phyloP scores from a whole-genome alignment of 2,113 vertebrate species.

The Hydrolagus affinis region DNA sequence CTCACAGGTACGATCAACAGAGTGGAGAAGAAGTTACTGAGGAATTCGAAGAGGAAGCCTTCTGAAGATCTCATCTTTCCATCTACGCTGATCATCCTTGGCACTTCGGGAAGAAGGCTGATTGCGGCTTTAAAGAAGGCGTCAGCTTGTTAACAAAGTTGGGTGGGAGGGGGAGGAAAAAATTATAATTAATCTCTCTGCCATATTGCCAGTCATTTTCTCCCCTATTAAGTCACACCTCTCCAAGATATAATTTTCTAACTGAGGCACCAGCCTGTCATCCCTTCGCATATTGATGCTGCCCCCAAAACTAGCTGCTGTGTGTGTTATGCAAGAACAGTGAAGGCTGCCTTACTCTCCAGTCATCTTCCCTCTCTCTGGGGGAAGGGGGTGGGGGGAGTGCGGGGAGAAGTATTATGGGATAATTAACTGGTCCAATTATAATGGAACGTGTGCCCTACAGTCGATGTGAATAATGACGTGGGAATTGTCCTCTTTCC shows the following conservation, averaged over 20 bases:
- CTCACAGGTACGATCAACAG: constrained; percentile 85
- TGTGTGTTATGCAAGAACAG: background rate
- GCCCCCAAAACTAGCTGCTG: background rate
- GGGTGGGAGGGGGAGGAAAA: constrained; percentile 35
- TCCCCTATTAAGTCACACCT: background rate
- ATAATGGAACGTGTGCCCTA: too few species aligned
- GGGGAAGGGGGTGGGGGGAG: too few species aligned
- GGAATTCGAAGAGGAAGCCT: constrained; percentile 81
- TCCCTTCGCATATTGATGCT: background rate
- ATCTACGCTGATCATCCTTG: constrained; percentile 78
- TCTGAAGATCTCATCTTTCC: constrained; percentile 84
- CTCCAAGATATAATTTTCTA: background rate
- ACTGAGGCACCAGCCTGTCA: background rate
- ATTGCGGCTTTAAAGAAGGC: constrained; percentile 91
- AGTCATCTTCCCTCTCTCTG: background rate
- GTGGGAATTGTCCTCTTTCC: too few species aligned
- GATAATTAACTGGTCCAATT: too few species aligned
- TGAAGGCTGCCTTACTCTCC: background rate
- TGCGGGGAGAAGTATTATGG: too few species aligned
- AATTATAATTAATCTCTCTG: background rate
- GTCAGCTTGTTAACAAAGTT: constrained; percentile 60
- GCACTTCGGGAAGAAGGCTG: constrained; percentile 79
- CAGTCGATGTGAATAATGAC: too few species aligned
- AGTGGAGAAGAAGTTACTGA: constrained; percentile 83
- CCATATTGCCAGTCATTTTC: background rate